Evolutionary conservation across 2,113 vertebrate genomes (phyloP).

Genomic region (Hippocampus comes): DNA sequence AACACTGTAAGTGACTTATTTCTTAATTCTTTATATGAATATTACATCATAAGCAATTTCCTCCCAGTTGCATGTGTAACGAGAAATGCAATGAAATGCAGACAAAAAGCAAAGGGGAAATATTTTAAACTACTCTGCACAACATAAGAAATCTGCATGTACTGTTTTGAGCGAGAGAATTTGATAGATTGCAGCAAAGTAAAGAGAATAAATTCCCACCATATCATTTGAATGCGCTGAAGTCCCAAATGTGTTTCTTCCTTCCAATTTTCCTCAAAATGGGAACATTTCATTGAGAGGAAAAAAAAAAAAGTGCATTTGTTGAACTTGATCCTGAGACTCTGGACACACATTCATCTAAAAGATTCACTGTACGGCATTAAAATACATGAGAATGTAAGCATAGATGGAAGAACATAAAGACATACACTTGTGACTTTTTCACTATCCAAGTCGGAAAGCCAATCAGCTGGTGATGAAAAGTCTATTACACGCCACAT

Average conservation of each 20-base stretch:
- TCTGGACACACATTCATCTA: constrained; percentile 18
- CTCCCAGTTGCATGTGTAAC: not conserved
- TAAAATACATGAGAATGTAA: constrained; percentile 35
- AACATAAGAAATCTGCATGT: not conserved
- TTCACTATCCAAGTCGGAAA: constrained; percentile 6
- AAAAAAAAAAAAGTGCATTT: constrained; percentile 44
- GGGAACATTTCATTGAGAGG: constrained; percentile 37
- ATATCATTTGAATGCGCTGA: constrained; percentile 13
- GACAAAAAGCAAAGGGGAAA: not conserved
- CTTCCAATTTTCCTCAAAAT: constrained; percentile 24
- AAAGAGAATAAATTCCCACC: not conserved
- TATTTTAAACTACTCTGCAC: not conserved
- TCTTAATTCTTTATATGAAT: no score
- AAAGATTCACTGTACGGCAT: constrained; percentile 12
- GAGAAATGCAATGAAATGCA: not conserved
- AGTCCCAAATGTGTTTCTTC: constrained; percentile 22
- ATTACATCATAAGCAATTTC: not conserved
- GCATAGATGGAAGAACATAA: constrained; percentile 8
- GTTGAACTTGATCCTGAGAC: constrained; percentile 39
- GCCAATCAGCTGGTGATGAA: constrained; percentile 4
- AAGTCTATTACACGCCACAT: constrained; percentile 8
- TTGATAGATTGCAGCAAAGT: not conserved
- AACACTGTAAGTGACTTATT: no score
- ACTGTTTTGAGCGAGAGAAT: not conserved
- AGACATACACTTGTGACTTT: not conserved